Base-by-base conservation (phyloP, 2,888 invertebrate genomes). In the Protonemura montana region DNA sequence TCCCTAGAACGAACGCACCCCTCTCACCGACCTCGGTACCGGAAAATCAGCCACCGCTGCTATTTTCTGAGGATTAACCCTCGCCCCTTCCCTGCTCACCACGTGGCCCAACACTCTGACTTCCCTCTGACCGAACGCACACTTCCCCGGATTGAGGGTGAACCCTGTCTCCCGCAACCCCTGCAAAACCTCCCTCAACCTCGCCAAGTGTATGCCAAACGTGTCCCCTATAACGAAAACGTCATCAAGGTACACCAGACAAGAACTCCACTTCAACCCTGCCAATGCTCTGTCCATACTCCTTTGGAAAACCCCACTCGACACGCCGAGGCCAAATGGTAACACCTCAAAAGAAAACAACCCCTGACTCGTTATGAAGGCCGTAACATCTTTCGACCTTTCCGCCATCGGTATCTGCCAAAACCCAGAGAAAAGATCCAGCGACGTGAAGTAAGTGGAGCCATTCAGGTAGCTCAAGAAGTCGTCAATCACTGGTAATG, bases 191-290 rank as follows among this genome's bases (percentile, higher is more conserved):
- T n/a, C n/a, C n/a, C n/a, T n/a, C n/a, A n/a, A n/a, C 41, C 41
- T 41, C 13, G 41, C 41, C 41, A 41, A 41, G 13, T 41, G 80
- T 5, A 27, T 21, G 26, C 28, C 28, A 80, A 80, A 80, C 16
- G 26, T 26, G 16, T 7, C 6, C 5, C 27, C 16, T 28, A 80
- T 80, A 7, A 80, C 28, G 6, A 80, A 7, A 80, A 25, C 5
- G 27, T 80, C 80, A 80, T 80, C 80, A 6, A 80, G 27, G 28
- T 80, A 80, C 3, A 80, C 80, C 26, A 80, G 21, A 80, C 80
- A 80, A 3, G 16, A 16, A 7, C 28, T 28, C 80, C 80, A 80
- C 28, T 80, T 80, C 28, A 80, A 27, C 28, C 80, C 80, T 6
- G 80, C 80, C 3, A 80, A 28, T 26, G 28, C 80, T 21, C 27